A percentile compares a stretch with the other conserved stretches of the same genome.
Evolutionary conservation across 92 coral and sea anemone genomes (phyloP).

Genomic region (Porites evermanni): DNA sequence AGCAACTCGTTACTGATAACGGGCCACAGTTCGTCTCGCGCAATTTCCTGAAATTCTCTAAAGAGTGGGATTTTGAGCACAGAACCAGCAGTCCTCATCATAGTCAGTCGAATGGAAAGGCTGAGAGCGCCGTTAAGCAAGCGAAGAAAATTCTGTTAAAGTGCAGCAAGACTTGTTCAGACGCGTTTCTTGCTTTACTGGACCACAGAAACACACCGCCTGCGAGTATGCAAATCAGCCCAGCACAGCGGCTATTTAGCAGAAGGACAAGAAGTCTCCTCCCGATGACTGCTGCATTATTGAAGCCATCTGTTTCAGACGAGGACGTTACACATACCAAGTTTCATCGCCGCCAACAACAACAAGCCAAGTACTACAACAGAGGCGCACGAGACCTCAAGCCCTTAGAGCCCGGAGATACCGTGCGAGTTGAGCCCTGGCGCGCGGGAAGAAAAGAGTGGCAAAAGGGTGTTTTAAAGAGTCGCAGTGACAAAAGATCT

Average conservation of each 20-base stretch:
- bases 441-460: slow-evolving; percentile 22
- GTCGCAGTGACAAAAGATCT: slow-evolving; percentile 23
- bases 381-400: slow-evolving; percentile 23
- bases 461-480: slow-evolving; percentile 30
- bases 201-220: slow-evolving; percentile 29
- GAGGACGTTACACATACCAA: slow-evolving; percentile 19
- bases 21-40: slow-evolving; percentile 19
- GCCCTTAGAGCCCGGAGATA: slow-evolving; percentile 34
- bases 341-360: slow-evolving; percentile 34
- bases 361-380: slow-evolving; percentile 54
- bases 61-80: slow-evolving; percentile 50
- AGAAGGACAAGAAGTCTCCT: slow-evolving; percentile 32
- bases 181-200: slow-evolving; percentile 14
- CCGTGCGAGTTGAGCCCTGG: slow-evolving; percentile 28
- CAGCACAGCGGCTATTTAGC: slow-evolving; percentile 43
- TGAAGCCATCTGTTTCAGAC: slow-evolving; percentile 24
- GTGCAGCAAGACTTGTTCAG: slow-evolving; percentile 20
- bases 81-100: slow-evolving; percentile 12
- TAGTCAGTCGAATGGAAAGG: slow-evolving; percentile 33
- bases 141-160: slow-evolving; percentile 7
- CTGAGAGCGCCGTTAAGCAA: slow-evolving; percentile 21
- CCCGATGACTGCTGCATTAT: slow-evolving; percentile 29
- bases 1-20: slow-evolving; percentile 16
- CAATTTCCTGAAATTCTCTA: slow-evolving; percentile 24
- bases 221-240: slow-evolving; percentile 36